Evolutionary conservation across 2,888 invertebrate species (phyloP).

Genomic region (Aphrophora alni): DNA sequence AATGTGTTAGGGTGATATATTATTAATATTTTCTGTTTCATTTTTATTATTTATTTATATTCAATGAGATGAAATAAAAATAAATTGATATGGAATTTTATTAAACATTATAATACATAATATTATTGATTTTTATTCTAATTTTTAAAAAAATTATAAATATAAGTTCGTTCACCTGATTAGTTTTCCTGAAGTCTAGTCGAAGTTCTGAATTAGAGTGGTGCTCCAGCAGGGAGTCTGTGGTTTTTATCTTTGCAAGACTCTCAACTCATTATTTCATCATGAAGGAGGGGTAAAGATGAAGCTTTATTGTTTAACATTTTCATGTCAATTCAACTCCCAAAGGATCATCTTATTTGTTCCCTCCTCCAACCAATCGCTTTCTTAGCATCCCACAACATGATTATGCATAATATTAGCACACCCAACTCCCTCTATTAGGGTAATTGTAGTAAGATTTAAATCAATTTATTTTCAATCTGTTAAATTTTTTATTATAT

Average conservation of each 20-base stretch:
- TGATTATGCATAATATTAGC: constrained; percentile 6
- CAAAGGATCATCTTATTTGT: background rate
- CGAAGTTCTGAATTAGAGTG: background rate
- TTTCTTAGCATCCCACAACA: background rate
- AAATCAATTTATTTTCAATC: background rate
- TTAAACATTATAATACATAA: no score
- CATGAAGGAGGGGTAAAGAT: background rate
- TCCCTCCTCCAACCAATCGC: background rate
- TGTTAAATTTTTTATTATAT: background rate
- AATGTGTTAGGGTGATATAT: no score
- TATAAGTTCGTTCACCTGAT: background rate
- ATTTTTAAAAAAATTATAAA: no score
- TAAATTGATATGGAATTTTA: no score
- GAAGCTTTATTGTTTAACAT: background rate
- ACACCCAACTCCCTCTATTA: background rate
- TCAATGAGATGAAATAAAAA: no score
- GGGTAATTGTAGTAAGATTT: background rate
- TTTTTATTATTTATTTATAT: no score
- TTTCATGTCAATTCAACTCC: background rate
- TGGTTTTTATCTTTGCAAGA: background rate
- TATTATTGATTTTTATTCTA: no score
- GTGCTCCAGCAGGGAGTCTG: background rate
- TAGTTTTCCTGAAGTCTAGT: background rate
- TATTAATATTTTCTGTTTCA: no score
- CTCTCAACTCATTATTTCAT: background rate